Conservation (phyloP, 92 coral and sea anemone species). For the Porites evermanni region DNA sequence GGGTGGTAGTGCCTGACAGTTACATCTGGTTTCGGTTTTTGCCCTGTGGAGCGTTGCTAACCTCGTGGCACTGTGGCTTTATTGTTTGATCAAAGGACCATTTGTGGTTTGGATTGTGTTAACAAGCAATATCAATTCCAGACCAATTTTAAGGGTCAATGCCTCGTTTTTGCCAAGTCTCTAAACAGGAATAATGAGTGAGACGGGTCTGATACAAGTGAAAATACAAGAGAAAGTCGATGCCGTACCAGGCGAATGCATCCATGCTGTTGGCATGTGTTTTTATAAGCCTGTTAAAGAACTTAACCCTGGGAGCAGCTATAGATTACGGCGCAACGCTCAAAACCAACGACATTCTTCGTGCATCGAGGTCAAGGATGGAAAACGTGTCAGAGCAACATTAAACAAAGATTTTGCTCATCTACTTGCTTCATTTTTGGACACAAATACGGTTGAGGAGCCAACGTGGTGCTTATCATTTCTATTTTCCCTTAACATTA, state of each 20-base stretch:
- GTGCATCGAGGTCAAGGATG: constrained; percentile 12
- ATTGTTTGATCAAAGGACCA: not conserved
- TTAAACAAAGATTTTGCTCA: constrained; percentile 1
- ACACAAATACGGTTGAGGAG: constrained; percentile 11
- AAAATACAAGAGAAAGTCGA: constrained; percentile 6
- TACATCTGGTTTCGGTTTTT: not conserved
- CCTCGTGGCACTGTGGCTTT: constrained; percentile 12
- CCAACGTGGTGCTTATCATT: constrained; percentile 9
- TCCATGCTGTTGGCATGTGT: constrained; percentile 26
- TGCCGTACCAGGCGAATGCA: constrained; percentile 2
- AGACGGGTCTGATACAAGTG: constrained; percentile 7
- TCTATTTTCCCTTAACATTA: not conserved
- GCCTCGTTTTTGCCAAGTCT: not conserved
- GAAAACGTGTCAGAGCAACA: constrained; percentile 5
- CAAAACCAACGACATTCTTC: constrained; percentile 20
- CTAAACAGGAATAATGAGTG: constrained; percentile 10
- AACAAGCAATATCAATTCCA: not conserved
- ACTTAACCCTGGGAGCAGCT: constrained; percentile 4
- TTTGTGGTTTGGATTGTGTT: constrained; percentile 4
- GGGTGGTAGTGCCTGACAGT: not conserved
- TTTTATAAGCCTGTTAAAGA: constrained; percentile 18
- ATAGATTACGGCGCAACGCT: not conserved
- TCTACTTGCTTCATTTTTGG: constrained; percentile 13
- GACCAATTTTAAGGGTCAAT: constrained; percentile 13
- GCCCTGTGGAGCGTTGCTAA: constrained; percentile 5